Percentiles rank a stretch among this genome's conserved stretches.
These are phyloP conservation scores for Drosophila arawakana DNA, from an alignment of 1,140 invertebrate species.

Conservation along the genomic window DNA sequence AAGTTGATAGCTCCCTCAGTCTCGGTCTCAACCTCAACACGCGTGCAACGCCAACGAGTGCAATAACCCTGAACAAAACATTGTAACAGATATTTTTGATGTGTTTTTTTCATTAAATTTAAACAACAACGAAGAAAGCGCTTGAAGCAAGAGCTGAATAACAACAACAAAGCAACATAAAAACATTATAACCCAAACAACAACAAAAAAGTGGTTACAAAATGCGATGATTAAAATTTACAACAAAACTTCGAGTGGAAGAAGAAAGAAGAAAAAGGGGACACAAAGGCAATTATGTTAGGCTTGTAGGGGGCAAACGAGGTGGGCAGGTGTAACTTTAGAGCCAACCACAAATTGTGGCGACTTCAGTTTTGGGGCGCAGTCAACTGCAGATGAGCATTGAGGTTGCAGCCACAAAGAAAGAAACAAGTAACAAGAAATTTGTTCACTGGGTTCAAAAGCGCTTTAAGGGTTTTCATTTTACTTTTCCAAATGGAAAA, in stretches of 20 bases:
- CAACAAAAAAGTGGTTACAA: slow-evolving; percentile 60
- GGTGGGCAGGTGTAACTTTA: slow-evolving; percentile 13
- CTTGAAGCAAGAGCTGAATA: slow-evolving; percentile 50
- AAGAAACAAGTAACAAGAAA: slow-evolving; percentile 4
- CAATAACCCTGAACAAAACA: slow-evolving; percentile 63
- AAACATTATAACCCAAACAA: slow-evolving; percentile 14
- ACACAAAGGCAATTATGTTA: slow-evolving; percentile 53
- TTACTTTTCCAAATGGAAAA: slow-evolving; percentile 34
- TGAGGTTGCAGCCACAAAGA: slow-evolving; percentile 60
- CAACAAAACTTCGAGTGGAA: slow-evolving; percentile 26
- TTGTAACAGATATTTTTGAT: slow-evolving; percentile 17
- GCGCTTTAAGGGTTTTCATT: slow-evolving; percentile 47
- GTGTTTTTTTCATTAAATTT: slow-evolving; percentile 34
- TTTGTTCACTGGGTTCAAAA: slow-evolving; percentile 7
- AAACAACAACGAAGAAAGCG: slow-evolving; percentile 56
- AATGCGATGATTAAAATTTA: slow-evolving; percentile 70
- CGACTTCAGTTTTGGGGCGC: slow-evolving; percentile 26
- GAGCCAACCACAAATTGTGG: neutral
- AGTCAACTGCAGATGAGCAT: slow-evolving; percentile 75
- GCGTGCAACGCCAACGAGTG: slow-evolving; percentile 51
- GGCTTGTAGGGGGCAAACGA: neutral
- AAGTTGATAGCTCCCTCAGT: neutral
- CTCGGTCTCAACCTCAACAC: neutral
- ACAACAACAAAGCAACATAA: slow-evolving; percentile 36
- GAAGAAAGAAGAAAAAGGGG: slow-evolving; percentile 25